Base-by-base conservation (phyloP, 2,888 invertebrate genomes). In the Drosophila diplacantha region DNA sequence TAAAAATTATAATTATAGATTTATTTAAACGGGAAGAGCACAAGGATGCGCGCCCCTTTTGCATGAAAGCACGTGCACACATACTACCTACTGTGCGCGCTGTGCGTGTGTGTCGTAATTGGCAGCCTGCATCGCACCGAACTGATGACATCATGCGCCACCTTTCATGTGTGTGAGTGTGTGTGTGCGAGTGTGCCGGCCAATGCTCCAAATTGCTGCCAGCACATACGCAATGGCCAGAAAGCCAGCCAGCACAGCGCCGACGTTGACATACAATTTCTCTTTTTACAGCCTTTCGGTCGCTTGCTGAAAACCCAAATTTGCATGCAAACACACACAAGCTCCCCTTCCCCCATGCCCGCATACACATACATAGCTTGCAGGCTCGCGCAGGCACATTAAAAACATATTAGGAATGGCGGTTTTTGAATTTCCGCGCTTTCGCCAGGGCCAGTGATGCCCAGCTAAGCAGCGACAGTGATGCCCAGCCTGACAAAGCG, bases 101-200 rank as follows among this genome's bases (percentile, higher is more conserved):
- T 60, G 32, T 53, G 68, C 38, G 55, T 49, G 64, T 74, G 57
- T 75, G 74, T 78, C 75, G 69, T 72, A 77, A 77, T 72, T 77
- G 80, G 81, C 74, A 55, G 82, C 55, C 69, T 57, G 74, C 62
- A 64, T 58, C 60, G 50, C 62, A 41, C 11, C 58, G 7, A 35
- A 51, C 50, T 69, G 81, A 82, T 77, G 77, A 77, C 77, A 77
- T 77, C 77, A 77, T 81, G 81, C 81, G 65, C 47, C 68, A 74
- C 65, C 73, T 67, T 74, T 47, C 34, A 16, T 22, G 26, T 47
- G 5, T 49, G 16, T 35, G n/a, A 46, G 26, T 22, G 3, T 26
- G 44, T 14, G 31, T 35, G n/a, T 51, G 26, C 18, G 3, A 22
- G 44, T 14, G 31, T 46, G 35, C 80, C 74, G 74, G 69, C 80